phyloP scores from a whole-genome alignment of 2,888 invertebrate species.

The Epinotia nisella region DNA sequence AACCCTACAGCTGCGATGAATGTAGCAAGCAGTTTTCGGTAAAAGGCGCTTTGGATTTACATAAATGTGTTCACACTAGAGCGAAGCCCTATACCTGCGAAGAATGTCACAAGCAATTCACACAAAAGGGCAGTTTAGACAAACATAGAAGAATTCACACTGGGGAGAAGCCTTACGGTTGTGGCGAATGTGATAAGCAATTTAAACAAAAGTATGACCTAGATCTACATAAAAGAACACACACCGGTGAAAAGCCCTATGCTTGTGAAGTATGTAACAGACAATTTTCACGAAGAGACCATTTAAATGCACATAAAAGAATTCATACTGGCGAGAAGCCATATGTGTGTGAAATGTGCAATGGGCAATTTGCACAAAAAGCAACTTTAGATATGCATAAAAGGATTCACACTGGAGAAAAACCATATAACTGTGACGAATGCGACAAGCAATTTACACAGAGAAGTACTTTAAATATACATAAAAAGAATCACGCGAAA shows the following conservation, averaged over 20 bases:
- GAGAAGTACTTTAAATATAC: neutral
- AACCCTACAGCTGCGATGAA: neutral
- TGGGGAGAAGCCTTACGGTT: neutral
- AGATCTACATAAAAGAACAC: conserved; percentile 8
- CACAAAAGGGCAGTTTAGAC: neutral
- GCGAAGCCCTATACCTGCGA: neutral
- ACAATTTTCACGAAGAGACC: conserved; percentile 7
- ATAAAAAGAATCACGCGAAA: conserved; percentile 4
- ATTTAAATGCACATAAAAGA: neutral
- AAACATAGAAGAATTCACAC: conserved; percentile 9
- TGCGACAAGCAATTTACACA: neutral
- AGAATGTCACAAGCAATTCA: conserved; percentile 2
- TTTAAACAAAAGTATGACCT: neutral
- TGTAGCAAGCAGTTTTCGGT: neutral
- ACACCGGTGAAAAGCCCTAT: neutral
- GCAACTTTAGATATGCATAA: neutral
- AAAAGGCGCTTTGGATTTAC: neutral
- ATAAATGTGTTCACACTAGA: conserved; percentile 4
- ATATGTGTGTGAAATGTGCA: neutral
- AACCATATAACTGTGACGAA: conserved; percentile 7
- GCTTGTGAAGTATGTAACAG: conserved; percentile 1
- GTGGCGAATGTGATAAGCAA: neutral
- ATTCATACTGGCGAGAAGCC: neutral
- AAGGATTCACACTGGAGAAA: neutral
- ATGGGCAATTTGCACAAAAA: conserved; percentile 5